phyloP scores from a whole-genome alignment of 2,888 invertebrate species.

The Synergus umbraculus region DNA sequence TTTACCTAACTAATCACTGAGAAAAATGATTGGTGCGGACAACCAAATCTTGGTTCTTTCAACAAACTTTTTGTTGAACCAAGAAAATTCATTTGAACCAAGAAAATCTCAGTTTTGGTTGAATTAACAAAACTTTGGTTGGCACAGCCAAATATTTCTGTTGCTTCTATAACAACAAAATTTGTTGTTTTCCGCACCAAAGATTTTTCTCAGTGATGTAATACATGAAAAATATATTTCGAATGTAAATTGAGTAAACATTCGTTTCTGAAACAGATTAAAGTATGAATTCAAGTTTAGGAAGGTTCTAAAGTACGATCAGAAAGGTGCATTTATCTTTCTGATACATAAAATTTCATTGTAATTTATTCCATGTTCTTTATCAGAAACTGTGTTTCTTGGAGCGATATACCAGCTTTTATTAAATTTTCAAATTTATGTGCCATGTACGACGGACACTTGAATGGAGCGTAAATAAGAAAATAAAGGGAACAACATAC shows the following conservation, averaged over 20 bases:
- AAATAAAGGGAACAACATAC: slow-evolving; percentile 52
- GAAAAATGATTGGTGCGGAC: no score
- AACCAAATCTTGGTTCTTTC: no score
- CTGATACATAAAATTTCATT: neutral
- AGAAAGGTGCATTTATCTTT: neutral
- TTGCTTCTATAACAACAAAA: no score
- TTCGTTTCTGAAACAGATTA: neutral
- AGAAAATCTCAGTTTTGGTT: no score
- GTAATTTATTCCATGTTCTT: neutral
- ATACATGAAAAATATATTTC: neutral
- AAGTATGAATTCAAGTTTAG: neutral
- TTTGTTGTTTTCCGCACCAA: no score
- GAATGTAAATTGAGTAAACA: neutral
- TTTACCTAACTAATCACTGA: no score
- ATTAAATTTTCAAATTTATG: slow-evolving; percentile 2
- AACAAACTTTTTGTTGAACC: no score
- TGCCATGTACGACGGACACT: neutral
- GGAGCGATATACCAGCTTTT: neutral
- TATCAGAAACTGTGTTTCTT: neutral
- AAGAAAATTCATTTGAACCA: no score
- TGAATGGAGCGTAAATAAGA: slow-evolving; percentile 55
- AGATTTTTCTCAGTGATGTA: no score
- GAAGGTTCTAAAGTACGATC: neutral
- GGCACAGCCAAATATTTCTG: no score
- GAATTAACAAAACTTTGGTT: no score